Evolutionary conservation across 2,113 vertebrate genomes (phyloP).

Genomic region (Sterna hirundo): DNA sequence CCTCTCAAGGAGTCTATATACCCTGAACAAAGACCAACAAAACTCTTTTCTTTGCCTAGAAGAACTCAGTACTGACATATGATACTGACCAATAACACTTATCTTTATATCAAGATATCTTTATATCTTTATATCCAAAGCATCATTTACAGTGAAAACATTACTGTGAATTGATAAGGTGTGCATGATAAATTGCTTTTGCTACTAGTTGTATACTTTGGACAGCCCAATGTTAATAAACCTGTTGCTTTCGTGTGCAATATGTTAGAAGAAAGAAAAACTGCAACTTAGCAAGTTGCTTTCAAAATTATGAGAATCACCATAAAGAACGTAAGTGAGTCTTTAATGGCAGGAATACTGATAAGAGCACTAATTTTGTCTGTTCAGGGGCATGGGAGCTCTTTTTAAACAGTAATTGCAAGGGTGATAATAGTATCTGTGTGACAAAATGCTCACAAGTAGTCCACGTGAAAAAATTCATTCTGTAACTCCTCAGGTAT

Average conservation of each 20-base stretch:
- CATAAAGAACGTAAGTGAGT: not conserved
- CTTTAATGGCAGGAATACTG: not conserved
- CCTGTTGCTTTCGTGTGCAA: not conserved
- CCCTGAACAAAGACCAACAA: not conserved
- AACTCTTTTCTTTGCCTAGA: not conserved
- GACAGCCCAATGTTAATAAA: not conserved
- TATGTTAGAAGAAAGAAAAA: not conserved
- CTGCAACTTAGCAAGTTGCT: not conserved
- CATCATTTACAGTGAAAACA: not conserved
- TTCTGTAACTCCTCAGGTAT: not conserved
- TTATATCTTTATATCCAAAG: not conserved
- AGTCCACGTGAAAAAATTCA: not conserved
- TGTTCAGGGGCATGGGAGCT: not conserved
- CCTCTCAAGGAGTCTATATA: not conserved
- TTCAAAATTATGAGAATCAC: not conserved
- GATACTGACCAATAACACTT: not conserved
- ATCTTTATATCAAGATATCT: not conserved
- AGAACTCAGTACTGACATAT: not conserved
- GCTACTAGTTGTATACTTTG: not conserved
- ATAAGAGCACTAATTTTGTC: not conserved
- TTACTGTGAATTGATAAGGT: not conserved
- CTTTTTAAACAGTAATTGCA: not conserved
- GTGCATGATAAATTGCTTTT: not conserved
- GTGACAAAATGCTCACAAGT: not conserved
- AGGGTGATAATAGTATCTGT: not conserved